Evolutionary conservation across 2,888 invertebrate species (phyloP), one percentile per base, ranked within the genome.

Genomic region (Enchytraeus crypticus): DNA sequence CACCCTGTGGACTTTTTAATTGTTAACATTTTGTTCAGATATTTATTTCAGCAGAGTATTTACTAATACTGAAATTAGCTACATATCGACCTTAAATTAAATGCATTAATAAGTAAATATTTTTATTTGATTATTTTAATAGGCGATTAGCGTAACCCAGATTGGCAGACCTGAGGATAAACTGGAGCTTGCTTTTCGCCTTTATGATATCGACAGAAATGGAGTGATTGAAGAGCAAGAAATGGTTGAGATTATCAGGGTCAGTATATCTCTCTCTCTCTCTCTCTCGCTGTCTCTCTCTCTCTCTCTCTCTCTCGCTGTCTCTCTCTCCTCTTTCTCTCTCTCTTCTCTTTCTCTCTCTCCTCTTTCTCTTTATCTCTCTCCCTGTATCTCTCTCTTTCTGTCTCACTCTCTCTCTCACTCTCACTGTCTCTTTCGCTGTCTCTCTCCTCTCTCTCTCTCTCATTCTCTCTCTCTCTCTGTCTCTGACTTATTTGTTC

Each of bases 191-290:
- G 96, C 96, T 67, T 96, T 96, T 85, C 87, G 93, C 79, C 93
- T 95, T 92, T 95, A 96, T 81, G 95, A 96, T 80, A 95, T 96
- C 51, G 95, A 96, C 80, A 92, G 93, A 54, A 96, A 96, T 78
- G 96, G 95, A 64, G 91, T 92, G 73, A 96, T 96, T 80, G 95
- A 96, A 80, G 91, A 93, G 74, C 91, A 92, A 80, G 96, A 96
- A 85, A 96, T 96, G 96, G 92, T 92, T 69, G 95, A 96, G 85
- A 96, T 96, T 78, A 95, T 96, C 69, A 14, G 14, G n/a, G n/a
- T n/a, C n/a, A n/a, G n/a, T n/a, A n/a, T n/a, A n/a, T n/a, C n/a
- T n/a, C n/a, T n/a, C n/a, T n/a, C n/a, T n/a, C n/a, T n/a, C n/a
- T n/a, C n/a, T n/a, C n/a, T n/a, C n/a, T n/a, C n/a, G n/a, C n/a